These are phyloP conservation scores for Rhinogobio ventralis DNA, from an alignment of 2,797 vertebrate species.

Conservation along the genomic window DNA sequence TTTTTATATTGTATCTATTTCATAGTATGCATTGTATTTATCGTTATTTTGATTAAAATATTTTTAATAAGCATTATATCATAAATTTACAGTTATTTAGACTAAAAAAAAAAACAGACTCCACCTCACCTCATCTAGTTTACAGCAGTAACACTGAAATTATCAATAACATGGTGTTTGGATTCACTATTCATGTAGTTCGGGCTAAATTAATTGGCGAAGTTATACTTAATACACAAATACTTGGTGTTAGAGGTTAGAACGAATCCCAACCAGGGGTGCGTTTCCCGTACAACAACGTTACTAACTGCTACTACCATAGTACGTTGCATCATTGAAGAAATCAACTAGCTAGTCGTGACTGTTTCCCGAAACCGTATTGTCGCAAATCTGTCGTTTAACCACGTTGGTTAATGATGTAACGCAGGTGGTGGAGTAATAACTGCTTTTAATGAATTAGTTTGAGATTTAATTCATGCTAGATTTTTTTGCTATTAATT, in stretches of 20 bases:
- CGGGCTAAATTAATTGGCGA: background rate
- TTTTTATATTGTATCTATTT: background rate
- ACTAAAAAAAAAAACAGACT: background rate
- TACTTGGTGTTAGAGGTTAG: background rate
- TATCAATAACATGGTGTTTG: background rate
- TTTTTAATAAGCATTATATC: background rate
- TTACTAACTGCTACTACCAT: too few relatives aligned
- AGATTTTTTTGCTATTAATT: too few relatives aligned
- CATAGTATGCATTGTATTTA: background rate
- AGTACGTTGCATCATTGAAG: too few relatives aligned
- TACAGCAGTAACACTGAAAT: background rate
- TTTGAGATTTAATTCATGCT: too few relatives aligned
- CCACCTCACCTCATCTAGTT: background rate
- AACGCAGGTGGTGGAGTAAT: too few relatives aligned
- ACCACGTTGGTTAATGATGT: too few relatives aligned
- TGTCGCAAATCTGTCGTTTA: too few relatives aligned
- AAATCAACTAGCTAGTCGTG: too few relatives aligned
- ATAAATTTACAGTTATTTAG: background rate
- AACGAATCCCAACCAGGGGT: background rate
- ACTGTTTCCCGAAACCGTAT: too few relatives aligned
- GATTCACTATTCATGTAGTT: background rate
- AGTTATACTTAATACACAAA: background rate
- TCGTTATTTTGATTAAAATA: background rate
- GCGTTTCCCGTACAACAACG: too few relatives aligned
- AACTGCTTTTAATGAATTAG: too few relatives aligned